Evolutionary conservation across 2,888 invertebrate species (phyloP), one percentile per base, ranked within the genome.

Genomic region (Diarsia mendica): DNA sequence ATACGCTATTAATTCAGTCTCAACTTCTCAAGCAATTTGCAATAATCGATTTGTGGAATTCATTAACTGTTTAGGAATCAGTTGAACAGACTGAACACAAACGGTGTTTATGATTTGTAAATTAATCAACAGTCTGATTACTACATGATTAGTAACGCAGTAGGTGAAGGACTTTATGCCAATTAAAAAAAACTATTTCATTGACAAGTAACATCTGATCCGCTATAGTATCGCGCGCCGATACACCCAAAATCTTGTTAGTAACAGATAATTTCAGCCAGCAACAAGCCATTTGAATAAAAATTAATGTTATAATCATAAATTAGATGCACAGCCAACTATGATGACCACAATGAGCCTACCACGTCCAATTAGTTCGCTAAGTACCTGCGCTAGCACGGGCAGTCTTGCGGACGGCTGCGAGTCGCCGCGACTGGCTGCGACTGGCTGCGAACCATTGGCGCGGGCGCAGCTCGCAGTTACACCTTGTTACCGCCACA

Each of bases 401-500:
- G 83, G 75, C 85, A 75, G 65, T 55, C 71, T 67, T 82, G 83
- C 83, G 76, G 67, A 69, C 58, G 77, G 75, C 79, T 63, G 72
- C 81, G 85, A 81, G 67, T 78, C 85, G 87, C 86, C 82, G 85
- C 89, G 89, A 88, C 85, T 86, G 87, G 88, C 77, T 87, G 88
- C 90, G 89, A 88, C 28, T 87, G 88, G 88, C 79, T 87, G 89
- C 91, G 88, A 87, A 88, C 89, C 91, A 90, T 90, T 90, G 87
- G 85, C 82, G 67, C 85, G 81, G 69, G 84, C 84, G 79, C 87
- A 89, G 91, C 84, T 87, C 84, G 79, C 87, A 89, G 91, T 85
- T 87, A 91, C 93, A 92, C 89, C 93, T 93, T 89, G 92, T 93
- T 93, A 90, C 90, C 80, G 84, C 87, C 86, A 89, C 88, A 91